Evolutionary conservation across 2,797 vertebrate species (phyloP).

Genomic region (Iguana delicatissima): DNA sequence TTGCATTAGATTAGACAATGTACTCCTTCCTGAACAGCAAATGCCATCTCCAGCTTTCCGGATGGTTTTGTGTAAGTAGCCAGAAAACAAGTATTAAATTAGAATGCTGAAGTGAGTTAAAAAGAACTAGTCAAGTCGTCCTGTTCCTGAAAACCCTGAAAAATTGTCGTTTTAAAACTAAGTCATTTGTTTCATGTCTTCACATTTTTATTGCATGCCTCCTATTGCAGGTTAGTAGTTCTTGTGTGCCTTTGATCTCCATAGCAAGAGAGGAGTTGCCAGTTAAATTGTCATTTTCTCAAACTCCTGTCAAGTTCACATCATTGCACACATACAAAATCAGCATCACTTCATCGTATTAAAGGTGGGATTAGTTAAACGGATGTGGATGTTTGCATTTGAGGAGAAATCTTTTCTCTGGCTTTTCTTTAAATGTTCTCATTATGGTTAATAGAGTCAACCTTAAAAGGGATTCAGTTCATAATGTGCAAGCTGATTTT

Average conservation of each 20-base stretch:
- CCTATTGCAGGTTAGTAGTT: slow-evolving; percentile 62
- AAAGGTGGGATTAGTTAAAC: slow-evolving; percentile 59
- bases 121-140: slow-evolving; percentile 42
- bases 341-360: slow-evolving; percentile 54
- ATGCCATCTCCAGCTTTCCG: not conserved
- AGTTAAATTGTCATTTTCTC: slow-evolving; percentile 66
- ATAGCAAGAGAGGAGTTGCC: slow-evolving; percentile 56
- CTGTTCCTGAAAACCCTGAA: slow-evolving; percentile 14
- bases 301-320: slow-evolving; percentile 56
- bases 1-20: not conserved
- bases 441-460: slow-evolving; percentile 6
- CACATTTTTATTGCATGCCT: slow-evolving; percentile 57
- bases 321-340: slow-evolving; percentile 57
- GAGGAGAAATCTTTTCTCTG: slow-evolving; percentile 10
- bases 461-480: not conserved
- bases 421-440: slow-evolving; percentile 2
- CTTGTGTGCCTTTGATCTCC: slow-evolving; percentile 64
- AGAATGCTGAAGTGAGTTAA: slow-evolving; percentile 37
- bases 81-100: slow-evolving; percentile 18
- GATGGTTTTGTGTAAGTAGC: not conserved
- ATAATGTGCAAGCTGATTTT: not conserved
- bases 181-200: slow-evolving; percentile 65
- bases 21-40: not conserved
- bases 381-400: slow-evolving; percentile 41
- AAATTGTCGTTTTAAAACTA: slow-evolving; percentile 46